Conservation (phyloP, 2,113 vertebrate genomes). For the Gasterosteus nipponicus region DNA sequence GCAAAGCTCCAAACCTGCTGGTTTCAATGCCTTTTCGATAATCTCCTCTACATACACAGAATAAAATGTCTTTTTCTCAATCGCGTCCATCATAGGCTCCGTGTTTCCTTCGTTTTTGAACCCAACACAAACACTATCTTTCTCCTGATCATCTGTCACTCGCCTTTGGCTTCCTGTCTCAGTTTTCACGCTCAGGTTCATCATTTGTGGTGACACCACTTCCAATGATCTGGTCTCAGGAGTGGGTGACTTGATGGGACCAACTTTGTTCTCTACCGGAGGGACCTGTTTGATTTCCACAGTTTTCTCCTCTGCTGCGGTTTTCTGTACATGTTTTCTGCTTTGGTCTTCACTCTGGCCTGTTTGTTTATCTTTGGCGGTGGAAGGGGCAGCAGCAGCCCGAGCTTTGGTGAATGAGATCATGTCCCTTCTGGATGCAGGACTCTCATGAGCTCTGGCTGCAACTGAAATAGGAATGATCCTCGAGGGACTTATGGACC, state of each 20-base stretch:
- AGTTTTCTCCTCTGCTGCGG: slow-evolving; percentile 68
- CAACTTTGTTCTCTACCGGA: slow-evolving; percentile 37
- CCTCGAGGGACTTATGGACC: slow-evolving; percentile 65
- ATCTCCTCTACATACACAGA: slow-evolving; percentile 83
- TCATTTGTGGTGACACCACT: slow-evolving; percentile 65
- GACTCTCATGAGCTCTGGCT: slow-evolving; percentile 71
- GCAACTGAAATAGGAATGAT: slow-evolving; percentile 68
- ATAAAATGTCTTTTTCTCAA: slow-evolving; percentile 72
- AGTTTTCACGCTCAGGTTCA: slow-evolving; percentile 37
- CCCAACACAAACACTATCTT: slow-evolving; percentile 24
- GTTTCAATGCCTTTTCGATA: slow-evolving; percentile 87
- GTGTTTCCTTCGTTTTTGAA: slow-evolving; percentile 43
- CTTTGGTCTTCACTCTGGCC: slow-evolving; percentile 47
- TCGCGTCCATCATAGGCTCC: slow-evolving; percentile 17
- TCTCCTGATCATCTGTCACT: slow-evolving; percentile 59
- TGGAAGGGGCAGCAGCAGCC: slow-evolving; percentile 55
- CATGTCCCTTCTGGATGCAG: slow-evolving; percentile 80
- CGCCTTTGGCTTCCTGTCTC: slow-evolving; percentile 64
- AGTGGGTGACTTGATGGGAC: slow-evolving; percentile 49
- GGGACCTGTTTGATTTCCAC: slow-evolving; percentile 67
- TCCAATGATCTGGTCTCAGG: slow-evolving; percentile 55
- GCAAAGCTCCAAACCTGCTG: slow-evolving; percentile 79
- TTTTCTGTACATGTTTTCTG: slow-evolving; percentile 58
- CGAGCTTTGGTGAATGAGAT: slow-evolving; percentile 77
- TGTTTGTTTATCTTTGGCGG: slow-evolving; percentile 39